phyloP scores from a whole-genome alignment of 2,113 vertebrate species.

The Tylochromis polylepis region DNA sequence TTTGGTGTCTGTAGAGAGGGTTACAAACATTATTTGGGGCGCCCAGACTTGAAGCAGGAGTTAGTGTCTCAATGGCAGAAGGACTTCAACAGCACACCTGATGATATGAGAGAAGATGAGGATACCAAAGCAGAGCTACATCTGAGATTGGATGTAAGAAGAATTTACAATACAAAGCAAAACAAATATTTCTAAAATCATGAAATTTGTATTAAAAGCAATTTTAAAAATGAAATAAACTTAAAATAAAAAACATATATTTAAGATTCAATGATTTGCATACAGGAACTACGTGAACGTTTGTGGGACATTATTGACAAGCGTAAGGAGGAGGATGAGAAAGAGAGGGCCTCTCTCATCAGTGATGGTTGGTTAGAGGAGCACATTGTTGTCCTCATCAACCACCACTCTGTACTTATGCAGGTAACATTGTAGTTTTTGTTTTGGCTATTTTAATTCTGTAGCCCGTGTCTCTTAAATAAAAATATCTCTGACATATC shows the following conservation, averaged over 20 bases:
- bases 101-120: conserved; percentile 83
- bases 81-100: conserved; percentile 81
- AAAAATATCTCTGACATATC: neutral
- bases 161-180: neutral
- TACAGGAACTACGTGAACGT: conserved; percentile 81
- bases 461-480: neutral
- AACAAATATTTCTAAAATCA: neutral
- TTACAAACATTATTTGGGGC: conserved; percentile 77
- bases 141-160: conserved; percentile 84
- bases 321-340: conserved; percentile 79
- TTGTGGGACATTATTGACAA: conserved; percentile 86
- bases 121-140: conserved; percentile 89
- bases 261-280: neutral
- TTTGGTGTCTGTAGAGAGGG: conserved; percentile 70
- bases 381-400: conserved; percentile 67
- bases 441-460: neutral
- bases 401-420: conserved; percentile 82
- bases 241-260: neutral
- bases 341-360: conserved; percentile 73
- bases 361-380: conserved; percentile 81
- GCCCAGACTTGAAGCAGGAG: conserved; percentile 85
- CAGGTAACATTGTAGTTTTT: conserved; percentile 74
- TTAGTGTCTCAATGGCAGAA: conserved; percentile 86
- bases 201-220: neutral
- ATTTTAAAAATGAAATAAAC: fast-evolving